phyloP scores from a whole-genome alignment of 2,797 vertebrate species.

The Tadarida brasiliensis region DNA sequence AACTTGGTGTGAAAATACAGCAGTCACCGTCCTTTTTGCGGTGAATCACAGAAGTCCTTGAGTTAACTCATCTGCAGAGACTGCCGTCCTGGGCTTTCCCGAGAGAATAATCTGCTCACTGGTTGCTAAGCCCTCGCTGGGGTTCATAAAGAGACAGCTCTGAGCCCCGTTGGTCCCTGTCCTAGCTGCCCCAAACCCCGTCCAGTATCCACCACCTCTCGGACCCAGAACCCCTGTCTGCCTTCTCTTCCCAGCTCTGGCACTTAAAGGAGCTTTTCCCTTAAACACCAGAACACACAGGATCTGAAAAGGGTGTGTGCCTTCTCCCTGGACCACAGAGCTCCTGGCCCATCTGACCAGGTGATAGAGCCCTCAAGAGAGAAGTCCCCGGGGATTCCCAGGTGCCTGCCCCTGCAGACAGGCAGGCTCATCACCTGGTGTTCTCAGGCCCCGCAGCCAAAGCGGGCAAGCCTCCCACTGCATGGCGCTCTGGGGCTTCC shows the following conservation, averaged over 20 bases:
- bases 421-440: too few species aligned
- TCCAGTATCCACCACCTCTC: too few species aligned
- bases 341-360: background rate
- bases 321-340: background rate
- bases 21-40: background rate
- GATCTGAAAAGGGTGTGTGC: background rate
- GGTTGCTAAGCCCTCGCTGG: background rate
- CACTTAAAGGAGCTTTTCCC: background rate
- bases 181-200: background rate
- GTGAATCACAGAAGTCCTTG: background rate
- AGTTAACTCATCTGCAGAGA: background rate
- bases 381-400: background rate
- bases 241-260: background rate
- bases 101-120: background rate
- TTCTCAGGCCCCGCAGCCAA: too few species aligned
- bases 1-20: background rate
- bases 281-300: background rate
- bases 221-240: background rate
- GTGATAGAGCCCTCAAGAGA: background rate
- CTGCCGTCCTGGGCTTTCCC: background rate
- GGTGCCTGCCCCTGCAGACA: background rate
- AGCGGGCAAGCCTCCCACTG: too few species aligned
- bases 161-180: background rate
- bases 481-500: too few species aligned
- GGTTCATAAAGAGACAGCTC: background rate